Base-by-base conservation (phyloP, 2,113 vertebrate genomes). In the Proteles cristata region DNA sequence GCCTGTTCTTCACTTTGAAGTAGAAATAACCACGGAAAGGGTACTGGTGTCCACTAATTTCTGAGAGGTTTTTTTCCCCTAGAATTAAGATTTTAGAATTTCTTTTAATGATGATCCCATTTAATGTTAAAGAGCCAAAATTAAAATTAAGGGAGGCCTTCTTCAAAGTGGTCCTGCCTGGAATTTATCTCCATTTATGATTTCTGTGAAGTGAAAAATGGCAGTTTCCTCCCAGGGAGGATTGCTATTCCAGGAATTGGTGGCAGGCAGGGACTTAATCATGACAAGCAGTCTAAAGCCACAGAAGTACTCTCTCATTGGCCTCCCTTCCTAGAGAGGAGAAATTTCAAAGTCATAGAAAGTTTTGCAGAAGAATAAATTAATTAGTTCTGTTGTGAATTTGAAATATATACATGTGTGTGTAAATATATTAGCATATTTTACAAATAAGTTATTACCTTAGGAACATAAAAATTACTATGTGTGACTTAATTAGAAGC, bases 131-230 rank as follows among this genome's bases (percentile, higher is more conserved):
- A 80, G 4, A 88, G 33, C 90, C 90, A 91, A 96, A 86, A 92
- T 90, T 61, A 93, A 79, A 92, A 84, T 92, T 71, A 83, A 88
- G 26, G 33, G 65, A 80, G 26, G 33, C 55, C 71, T 81, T 93
- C 92, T 90, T 82, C 89, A 88, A 76, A 96, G 80, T 35, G 31
- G 69, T 68, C 86, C 71, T 95, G 90, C 89, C 92, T 95, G 66
- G 96, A 97, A 97, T 82, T 92, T 91, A 92, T 95, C 96, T 91
- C 83, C 93, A 93, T 92, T 55, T 95, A 88, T 98, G 84, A 89
- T 65, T 63, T 87, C 90, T 77, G 61, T 86, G 86, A 97, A 91
- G 58, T 97, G 83, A 96, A 95, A 96, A 97, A 97, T 82, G 89
- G 39, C 94, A 71, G 4, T 85, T 94, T 98, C 77, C 77, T 82